phyloP scores from a whole-genome alignment of 2,113 vertebrate genomes.

The Sciurus niger region DNA sequence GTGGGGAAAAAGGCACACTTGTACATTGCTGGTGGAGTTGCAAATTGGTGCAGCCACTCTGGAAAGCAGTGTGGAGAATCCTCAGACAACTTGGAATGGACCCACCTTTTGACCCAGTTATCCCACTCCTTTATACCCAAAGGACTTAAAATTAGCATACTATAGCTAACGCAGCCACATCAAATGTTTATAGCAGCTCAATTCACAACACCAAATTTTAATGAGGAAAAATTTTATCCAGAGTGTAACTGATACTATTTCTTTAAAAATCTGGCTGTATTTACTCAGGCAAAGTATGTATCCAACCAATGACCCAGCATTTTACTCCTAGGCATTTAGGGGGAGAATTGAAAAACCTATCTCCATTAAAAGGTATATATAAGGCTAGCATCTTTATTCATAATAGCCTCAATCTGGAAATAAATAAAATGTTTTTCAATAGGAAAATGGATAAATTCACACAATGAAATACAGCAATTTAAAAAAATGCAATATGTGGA shows the following conservation, averaged over 20 bases:
- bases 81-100: no score
- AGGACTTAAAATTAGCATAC: no score
- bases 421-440: not conserved
- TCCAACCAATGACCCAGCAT: not conserved
- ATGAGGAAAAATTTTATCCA: constrained; percentile 28
- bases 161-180: no score
- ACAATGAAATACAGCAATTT: not conserved
- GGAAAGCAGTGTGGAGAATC: no score
- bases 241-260: not conserved
- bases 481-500: not conserved
- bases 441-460: not conserved
- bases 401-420: not conserved
- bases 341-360: not conserved
- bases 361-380: not conserved
- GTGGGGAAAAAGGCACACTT: no score
- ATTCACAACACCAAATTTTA: not conserved
- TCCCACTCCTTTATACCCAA: no score
- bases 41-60: no score
- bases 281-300: not conserved
- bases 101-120: no score
- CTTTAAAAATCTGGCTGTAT: not conserved
- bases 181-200: no score
- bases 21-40: no score
- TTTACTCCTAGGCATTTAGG: not conserved
- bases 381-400: not conserved